phyloP scores from a whole-genome alignment of 1,140 invertebrate species.

The Drosophila nikananu region DNA sequence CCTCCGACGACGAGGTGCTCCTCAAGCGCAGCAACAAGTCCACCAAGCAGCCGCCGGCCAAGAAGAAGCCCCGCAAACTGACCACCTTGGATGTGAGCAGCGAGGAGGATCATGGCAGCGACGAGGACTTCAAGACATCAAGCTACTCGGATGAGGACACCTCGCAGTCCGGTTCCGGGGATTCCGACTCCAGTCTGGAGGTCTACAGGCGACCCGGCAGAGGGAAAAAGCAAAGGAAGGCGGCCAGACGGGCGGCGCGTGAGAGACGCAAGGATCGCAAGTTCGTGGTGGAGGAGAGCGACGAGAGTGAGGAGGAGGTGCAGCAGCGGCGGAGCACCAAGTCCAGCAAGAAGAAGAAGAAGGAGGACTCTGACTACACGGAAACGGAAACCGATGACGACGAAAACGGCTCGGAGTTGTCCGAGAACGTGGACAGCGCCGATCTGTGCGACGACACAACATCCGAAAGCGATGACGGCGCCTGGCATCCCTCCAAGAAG shows the following conservation, averaged over 20 bases:
- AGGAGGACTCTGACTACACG: constrained; percentile 82
- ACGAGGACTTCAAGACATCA: constrained; percentile 93
- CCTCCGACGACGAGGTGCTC: constrained; percentile 56
- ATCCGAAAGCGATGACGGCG: constrained; percentile 76
- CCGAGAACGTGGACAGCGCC: constrained; percentile 88
- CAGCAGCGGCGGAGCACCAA: constrained; percentile 53
- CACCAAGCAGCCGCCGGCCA: constrained; percentile 65
- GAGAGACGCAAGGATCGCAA: constrained; percentile 78
- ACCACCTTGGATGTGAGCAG: constrained; percentile 93
- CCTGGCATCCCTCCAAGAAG: constrained; percentile 76
- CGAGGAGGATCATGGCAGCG: constrained; percentile 92
- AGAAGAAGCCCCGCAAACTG: constrained; percentile 90
- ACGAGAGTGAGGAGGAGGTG: constrained; percentile 74
- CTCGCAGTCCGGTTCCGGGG: constrained; percentile 68
- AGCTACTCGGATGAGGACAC: constrained; percentile 79
- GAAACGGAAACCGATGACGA: constrained; percentile 87
- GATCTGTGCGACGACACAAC: constrained; percentile 85
- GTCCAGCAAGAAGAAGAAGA: constrained; percentile 72
- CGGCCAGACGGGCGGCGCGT: constrained; percentile 69
- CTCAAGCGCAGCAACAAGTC: constrained; percentile 61
- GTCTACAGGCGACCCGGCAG: constrained; percentile 65
- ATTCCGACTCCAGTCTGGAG: constrained; percentile 80
- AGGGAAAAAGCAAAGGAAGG: constrained; percentile 70
- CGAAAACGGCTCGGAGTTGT: constrained; percentile 86
- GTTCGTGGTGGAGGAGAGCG: constrained; percentile 81